Base-by-base conservation (phyloP, 2,888 invertebrate species). In the Isotomurus palustris region DNA sequence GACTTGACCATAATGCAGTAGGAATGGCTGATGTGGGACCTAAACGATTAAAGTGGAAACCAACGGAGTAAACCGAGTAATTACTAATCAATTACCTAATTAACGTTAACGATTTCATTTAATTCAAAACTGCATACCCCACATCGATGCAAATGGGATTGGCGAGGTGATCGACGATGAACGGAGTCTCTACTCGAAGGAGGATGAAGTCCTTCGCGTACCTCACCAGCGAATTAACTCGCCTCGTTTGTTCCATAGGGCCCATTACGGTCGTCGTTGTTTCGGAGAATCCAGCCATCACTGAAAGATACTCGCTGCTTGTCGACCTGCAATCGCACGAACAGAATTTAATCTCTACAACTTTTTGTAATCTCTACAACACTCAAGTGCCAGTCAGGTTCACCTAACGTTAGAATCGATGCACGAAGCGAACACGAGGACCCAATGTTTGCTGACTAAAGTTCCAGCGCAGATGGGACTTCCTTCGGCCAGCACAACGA, bases 211-310 rank as follows among this genome's bases (percentile, higher is more conserved):
- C 22, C 12, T n/a, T 41, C 12, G 24, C 28, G 6, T 24, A 5
- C 27, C 50, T 36, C 3, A 55, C 56, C 1, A 59, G 36, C 12
- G 40, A 24, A 38, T 62, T 62, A 35, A 62, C 49, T 12, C 62
- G 35, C 29, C 56, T 62, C 6, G 53, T 29, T 44, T 62, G 62
- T 35, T 62, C 59, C 53, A 53, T 52, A 21, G 59, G 53, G 29
- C 48, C 49, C 2, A 56, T 14, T 8, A 47, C 21, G 10, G 38
- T 28, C 24, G 22, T 25, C 1, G 51, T 29, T 27, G 56, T 32
- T 10, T 41, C 12, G 14, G 56, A 56, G n/a, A 45, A 40, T 12
- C 62, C 59, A n/a, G 56, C 28, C n/a, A 53, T 44, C 10, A 48
- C 36, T 2, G 49, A 36, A 12, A 59, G 32, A 25, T 59, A 62